Base-by-base conservation (phyloP, 2,888 invertebrate species). In the Mellilla xanthometata region DNA sequence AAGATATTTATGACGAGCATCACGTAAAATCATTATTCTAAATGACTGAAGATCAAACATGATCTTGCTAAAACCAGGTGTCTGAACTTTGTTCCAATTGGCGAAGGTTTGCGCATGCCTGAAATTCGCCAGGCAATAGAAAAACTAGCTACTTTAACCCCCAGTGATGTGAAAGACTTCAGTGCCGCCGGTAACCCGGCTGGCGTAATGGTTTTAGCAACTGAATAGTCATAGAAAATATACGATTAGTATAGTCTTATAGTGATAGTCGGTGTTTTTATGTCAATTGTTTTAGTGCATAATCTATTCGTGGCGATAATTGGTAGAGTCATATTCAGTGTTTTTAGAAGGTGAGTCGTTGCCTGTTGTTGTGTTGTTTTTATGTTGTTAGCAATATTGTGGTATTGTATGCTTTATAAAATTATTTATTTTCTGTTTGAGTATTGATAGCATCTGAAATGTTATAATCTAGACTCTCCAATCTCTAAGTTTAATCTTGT, bases 281-380 rank as follows among this genome's bases (percentile, higher is more conserved):
- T 72, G 81, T 87, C 84, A 86, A 86, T 86, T 85, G 74, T 81
- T 79, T 35, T 76, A 76, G 77, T 81, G 75, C 66, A 67, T 74
- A 41, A 38, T 39, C 40, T 32, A 38, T 48, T 48, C 33, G 41
- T 29, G 41, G 30, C 35, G 30, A 32, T n/a, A 32, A 22, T 28
- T 23, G 40, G 35, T 34, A 28, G 36, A 38, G 28, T n/a, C 4
- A 28, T 38, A 34, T 26, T 39, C 45, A 29, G 9, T 19, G 19
- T 26, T 13, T 40, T 19, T 27, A 41, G 28, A 41, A 36, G 47
- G 47, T 48, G 29, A 48, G 47, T 47, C 30, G 19, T 39, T 32
- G 29, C 34, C 36, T 46, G 24, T 39, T 39, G 31, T 45, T 45
- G 34, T 46, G 40, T 46, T 46, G 40, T 40, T 40, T 35, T 46